A percentile compares a stretch with the other conserved stretches of the same genome.
These are phyloP conservation scores for Drosophila paracracens DNA, from an alignment of 2,888 invertebrate species.

Conservation along the genomic window DNA sequence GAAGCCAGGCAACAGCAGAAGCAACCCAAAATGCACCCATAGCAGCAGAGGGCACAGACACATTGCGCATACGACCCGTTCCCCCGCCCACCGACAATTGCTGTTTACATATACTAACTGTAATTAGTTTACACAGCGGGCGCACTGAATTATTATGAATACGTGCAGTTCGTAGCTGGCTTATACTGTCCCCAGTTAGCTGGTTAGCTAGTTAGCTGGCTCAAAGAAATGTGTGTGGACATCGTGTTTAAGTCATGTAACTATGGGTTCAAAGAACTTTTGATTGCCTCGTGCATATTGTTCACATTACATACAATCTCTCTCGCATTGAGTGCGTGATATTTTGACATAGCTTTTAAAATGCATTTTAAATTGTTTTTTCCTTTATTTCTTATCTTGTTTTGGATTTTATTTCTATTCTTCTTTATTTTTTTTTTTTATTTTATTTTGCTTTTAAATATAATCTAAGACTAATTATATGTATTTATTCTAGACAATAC, in stretches of 20 bases:
- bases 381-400: slow-evolving; percentile 6
- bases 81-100: not conserved
- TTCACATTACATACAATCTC: slow-evolving; percentile 14
- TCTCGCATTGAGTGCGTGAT: slow-evolving; percentile 33
- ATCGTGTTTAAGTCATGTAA: slow-evolving; percentile 11
- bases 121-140: slow-evolving; percentile 69
- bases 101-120: slow-evolving; percentile 54
- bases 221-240: slow-evolving; percentile 14
- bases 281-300: slow-evolving; percentile 17
- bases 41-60: slow-evolving; percentile 12
- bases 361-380: slow-evolving; percentile 13
- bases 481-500: slow-evolving; percentile 47
- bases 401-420: not conserved
- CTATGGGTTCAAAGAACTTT: slow-evolving; percentile 66
- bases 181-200: not conserved
- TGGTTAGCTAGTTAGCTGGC: slow-evolving; percentile 9
- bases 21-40: slow-evolving; percentile 37
- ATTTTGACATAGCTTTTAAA: slow-evolving; percentile 38
- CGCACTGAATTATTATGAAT: slow-evolving; percentile 52
- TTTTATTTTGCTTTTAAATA: slow-evolving; percentile 19
- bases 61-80: slow-evolving; percentile 61
- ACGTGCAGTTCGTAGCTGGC: slow-evolving; percentile 33
- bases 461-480: slow-evolving; percentile 61
- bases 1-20: slow-evolving; percentile 49
- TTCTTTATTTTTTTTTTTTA: slow-evolving; percentile 11